Evolutionary conservation across 2,797 vertebrate genomes (phyloP).

Genomic region (Miichthys miiuy): DNA sequence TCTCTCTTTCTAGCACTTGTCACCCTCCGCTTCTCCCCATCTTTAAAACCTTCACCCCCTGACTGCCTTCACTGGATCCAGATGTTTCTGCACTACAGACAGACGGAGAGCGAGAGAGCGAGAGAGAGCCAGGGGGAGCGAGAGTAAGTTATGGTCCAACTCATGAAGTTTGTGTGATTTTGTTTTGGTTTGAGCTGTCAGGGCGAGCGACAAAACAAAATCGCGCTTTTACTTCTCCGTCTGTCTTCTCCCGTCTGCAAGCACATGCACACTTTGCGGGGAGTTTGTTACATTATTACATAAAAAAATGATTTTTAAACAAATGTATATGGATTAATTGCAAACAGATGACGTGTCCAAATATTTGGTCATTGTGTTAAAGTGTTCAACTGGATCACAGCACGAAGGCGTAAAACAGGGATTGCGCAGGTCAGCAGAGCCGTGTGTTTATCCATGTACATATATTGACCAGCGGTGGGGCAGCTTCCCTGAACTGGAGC

Average conservation of each 20-base stretch:
- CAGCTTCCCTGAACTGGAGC: constrained; percentile 25
- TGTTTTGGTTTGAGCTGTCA: constrained; percentile 77
- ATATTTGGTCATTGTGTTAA: constrained; percentile 33
- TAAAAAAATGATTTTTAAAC: not conserved
- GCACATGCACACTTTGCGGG: not conserved
- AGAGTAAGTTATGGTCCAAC: constrained; percentile 43
- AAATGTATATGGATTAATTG: constrained; percentile 9
- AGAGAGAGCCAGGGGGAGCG: constrained; percentile 29
- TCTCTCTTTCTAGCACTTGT: constrained; percentile 62
- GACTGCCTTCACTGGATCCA: constrained; percentile 77
- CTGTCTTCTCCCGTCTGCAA: constrained; percentile 39
- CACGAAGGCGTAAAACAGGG: constrained; percentile 5
- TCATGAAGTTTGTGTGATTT: constrained; percentile 67
- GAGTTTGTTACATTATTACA: constrained; percentile 14
- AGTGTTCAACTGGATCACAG: constrained; percentile 35
- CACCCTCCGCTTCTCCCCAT: constrained; percentile 60
- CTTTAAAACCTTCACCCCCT: constrained; percentile 57
- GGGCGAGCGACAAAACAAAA: constrained; percentile 70
- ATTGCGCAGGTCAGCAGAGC: constrained; percentile 6
- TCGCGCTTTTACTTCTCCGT: constrained; percentile 40
- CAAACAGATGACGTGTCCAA: not conserved
- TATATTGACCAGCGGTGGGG: constrained; percentile 6
- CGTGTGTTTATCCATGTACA: not conserved
- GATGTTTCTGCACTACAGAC: constrained; percentile 70
- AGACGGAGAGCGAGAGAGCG: constrained; percentile 10